These are phyloP conservation scores for Scylla paramamosain DNA, from an alignment of 1,140 invertebrate genomes.

Conservation along the genomic window DNA sequence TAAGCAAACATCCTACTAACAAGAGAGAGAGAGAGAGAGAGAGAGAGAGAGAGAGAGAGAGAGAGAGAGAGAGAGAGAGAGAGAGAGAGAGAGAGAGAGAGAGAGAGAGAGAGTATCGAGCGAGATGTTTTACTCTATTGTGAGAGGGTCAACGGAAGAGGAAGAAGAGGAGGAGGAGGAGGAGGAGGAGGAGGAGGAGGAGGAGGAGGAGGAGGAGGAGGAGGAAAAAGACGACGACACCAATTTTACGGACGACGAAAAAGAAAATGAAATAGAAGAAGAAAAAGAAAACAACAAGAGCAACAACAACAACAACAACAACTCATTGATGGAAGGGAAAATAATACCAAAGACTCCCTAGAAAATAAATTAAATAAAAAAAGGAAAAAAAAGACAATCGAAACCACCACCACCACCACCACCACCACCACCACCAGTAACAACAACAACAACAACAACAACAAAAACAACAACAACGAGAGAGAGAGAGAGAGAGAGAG, in stretches of 20 bases:
- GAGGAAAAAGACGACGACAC: neutral
- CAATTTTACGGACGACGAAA: too few species aligned
- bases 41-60: constrained; percentile 21
- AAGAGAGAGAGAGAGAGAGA: neutral
- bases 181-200: neutral
- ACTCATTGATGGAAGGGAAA: too few species aligned
- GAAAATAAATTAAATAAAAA: too few species aligned
- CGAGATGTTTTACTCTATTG: constrained; percentile 8
- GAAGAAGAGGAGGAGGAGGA: neutral
- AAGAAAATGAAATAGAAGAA: neutral
- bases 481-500: too few species aligned
- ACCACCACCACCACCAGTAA: too few species aligned
- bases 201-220: neutral
- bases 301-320: too few species aligned
- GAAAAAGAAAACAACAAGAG: too few species aligned
- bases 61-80: constrained; percentile 29
- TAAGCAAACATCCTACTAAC: neutral
- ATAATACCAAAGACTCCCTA: too few species aligned
- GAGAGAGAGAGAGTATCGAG: constrained; percentile 26
- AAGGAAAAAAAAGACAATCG: too few species aligned
- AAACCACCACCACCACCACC: too few species aligned
- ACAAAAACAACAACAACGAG: too few species aligned
- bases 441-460: too few species aligned
- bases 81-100: neutral
- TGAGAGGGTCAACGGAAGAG: neutral